phyloP scores from a whole-genome alignment of 1,140 invertebrate genomes.

The Listronotus bonariensis region DNA sequence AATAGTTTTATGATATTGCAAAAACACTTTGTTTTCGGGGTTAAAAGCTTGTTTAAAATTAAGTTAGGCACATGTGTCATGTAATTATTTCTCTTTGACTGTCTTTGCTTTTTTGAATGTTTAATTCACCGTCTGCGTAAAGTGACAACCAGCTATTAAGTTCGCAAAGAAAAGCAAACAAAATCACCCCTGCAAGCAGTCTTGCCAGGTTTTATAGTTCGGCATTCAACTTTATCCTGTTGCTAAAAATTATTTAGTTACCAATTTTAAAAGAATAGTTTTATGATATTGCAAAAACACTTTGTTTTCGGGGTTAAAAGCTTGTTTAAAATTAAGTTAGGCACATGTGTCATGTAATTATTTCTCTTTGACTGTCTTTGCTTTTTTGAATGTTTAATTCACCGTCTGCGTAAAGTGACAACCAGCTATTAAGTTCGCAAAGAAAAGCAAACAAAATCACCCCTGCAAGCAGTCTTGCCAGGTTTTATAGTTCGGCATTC shows the following conservation, averaged over 20 bases:
- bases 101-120: constrained; percentile 2
- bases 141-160: constrained; percentile 23
- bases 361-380: constrained; percentile 12
- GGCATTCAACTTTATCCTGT: too few relatives aligned
- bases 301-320: constrained; percentile 25
- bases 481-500: too few relatives aligned
- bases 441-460: constrained; percentile 8
- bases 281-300: too few relatives aligned
- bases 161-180: constrained; percentile 20
- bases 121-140: constrained; percentile 24
- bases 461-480: neutral
- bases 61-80: constrained; percentile 38
- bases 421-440: constrained; percentile 23
- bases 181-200: neutral
- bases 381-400: constrained; percentile 22
- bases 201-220: too few relatives aligned
- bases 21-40: too few relatives aligned
- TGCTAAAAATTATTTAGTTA: too few relatives aligned
- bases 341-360: constrained; percentile 38
- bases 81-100: constrained; percentile 27
- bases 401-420: constrained; percentile 19
- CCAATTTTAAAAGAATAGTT: too few relatives aligned
- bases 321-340: constrained; percentile 35
- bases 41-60: constrained; percentile 34
- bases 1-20: too few relatives aligned